A percentile compares a stretch with the other conserved stretches of the same genome.
Evolutionary conservation across 1,140 invertebrate species (phyloP).

Genomic region (Holcopasites calliopsidis): DNA sequence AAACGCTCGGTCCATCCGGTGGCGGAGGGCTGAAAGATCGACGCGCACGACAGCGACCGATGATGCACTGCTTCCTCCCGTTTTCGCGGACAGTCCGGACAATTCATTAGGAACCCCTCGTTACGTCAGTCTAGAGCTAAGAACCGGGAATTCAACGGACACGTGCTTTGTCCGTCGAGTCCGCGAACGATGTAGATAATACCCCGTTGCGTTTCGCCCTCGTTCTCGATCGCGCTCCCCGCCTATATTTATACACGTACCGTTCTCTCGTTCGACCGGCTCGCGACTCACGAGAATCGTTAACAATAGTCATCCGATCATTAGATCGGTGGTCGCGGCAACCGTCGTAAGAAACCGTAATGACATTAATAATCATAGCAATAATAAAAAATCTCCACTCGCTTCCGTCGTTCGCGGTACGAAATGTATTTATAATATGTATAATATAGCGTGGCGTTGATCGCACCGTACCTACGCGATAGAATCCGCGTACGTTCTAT

Average conservation of each 20-base stretch:
- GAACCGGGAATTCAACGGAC: constrained; percentile 16
- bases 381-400: constrained; percentile 57
- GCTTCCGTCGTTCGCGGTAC: constrained; percentile 27
- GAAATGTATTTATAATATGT: constrained; percentile 64
- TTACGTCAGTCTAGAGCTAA: constrained; percentile 36
- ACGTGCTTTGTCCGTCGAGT: constrained; percentile 1
- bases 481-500: constrained; percentile 55
- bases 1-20: no score
- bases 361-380: constrained; percentile 36
- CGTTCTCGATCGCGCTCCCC: not conserved
- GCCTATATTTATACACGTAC: constrained; percentile 1
- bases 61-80: no score
- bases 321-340: no score
- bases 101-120: constrained; percentile 49
- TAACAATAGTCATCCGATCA: no score
- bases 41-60: no score
- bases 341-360: constrained; percentile 42
- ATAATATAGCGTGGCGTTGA: constrained; percentile 51
- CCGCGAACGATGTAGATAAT: not conserved
- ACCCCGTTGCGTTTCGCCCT: not conserved
- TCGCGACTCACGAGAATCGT: constrained; percentile 34
- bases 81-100: constrained; percentile 1
- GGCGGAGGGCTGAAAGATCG: no score
- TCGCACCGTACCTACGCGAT: constrained; percentile 51
- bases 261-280: not conserved